Percentiles rank a stretch among this genome's conserved stretches.
phyloP scores from a whole-genome alignment of 92 coral and sea anemone genomes.

The Epizoanthus scotinus region DNA sequence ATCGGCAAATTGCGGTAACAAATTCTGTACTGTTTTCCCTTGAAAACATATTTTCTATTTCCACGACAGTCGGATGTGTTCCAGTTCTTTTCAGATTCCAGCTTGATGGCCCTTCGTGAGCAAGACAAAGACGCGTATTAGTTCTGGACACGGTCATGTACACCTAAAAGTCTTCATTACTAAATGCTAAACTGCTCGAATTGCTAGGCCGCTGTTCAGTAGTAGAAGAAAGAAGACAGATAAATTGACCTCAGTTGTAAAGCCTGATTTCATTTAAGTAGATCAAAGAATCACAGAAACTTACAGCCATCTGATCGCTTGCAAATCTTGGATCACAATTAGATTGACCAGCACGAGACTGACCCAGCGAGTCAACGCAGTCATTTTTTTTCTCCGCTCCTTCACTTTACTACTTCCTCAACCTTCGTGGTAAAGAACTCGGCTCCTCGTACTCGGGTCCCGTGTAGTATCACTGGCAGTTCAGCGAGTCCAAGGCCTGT shows the following conservation, averaged over 20 bases:
- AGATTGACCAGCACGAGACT: constrained; percentile 1
- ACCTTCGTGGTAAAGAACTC: constrained; percentile 3
- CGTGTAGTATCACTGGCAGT: constrained; percentile 30
- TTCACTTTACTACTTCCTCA: not conserved
- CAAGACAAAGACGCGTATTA: constrained; percentile 18
- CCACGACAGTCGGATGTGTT: constrained; percentile 56
- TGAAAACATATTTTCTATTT: constrained; percentile 55
- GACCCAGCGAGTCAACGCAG: constrained; percentile 1
- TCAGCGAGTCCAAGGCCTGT: constrained; percentile 32
- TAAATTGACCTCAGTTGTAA: constrained; percentile 7
- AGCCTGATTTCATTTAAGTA: constrained; percentile 9
- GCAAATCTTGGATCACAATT: constrained; percentile 42
- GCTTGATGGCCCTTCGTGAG: constrained; percentile 42
- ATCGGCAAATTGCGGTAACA: constrained; percentile 63
- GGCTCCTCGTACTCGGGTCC: constrained; percentile 15
- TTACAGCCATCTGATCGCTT: constrained; percentile 80
- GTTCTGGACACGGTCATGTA: not conserved
- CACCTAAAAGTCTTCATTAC: not conserved
- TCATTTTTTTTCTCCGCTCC: constrained; percentile 12
- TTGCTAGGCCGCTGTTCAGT: too few relatives aligned
- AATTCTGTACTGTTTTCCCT: constrained; percentile 68
- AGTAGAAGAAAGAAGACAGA: not conserved
- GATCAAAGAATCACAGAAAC: constrained; percentile 27
- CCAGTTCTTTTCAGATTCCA: constrained; percentile 58
- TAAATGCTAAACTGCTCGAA: not conserved